Conservation (phyloP, 2,797 vertebrate species). For the Smutsia gigantea region DNA sequence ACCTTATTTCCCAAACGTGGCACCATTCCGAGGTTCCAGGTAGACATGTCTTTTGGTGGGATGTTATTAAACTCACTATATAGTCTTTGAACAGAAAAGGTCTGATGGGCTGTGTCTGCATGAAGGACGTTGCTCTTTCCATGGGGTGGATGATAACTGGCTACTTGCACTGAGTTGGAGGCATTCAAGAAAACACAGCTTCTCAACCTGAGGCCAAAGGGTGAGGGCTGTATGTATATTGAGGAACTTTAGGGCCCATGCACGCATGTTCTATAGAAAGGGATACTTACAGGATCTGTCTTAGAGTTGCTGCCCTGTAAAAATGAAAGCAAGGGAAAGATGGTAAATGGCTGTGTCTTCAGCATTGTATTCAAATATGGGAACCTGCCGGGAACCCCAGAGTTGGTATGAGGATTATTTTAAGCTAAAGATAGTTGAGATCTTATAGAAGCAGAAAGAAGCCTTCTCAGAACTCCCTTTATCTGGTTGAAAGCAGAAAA, state of each 20-base stretch:
- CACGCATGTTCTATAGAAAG: fast-evolving
- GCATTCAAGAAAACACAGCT: fast-evolving
- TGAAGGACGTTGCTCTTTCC: fast-evolving
- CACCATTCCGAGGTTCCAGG: fast-evolving
- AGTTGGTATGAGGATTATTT: fast-evolving
- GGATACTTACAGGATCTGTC: not conserved
- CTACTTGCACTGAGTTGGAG: not conserved
- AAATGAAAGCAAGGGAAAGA: fast-evolving
- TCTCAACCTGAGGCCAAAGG: not conserved
- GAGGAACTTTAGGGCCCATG: fast-evolving
- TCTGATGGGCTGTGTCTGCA: fast-evolving
- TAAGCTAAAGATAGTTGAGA: fast-evolving
- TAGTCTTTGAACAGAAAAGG: fast-evolving
- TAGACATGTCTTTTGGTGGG: fast-evolving
- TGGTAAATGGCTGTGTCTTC: fast-evolving
- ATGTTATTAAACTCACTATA: fast-evolving
- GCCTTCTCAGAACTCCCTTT: fast-evolving
- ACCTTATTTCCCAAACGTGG: not conserved
- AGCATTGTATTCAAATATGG: fast-evolving
- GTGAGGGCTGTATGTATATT: no score
- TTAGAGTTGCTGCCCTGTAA: not conserved
- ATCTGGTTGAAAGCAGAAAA: not conserved
- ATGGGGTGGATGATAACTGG: fast-evolving
- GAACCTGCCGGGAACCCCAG: not conserved
- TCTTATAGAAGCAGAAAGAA: not conserved